Base-by-base conservation (phyloP, 2,797 vertebrate genomes). In the Sarcoramphus papa region DNA sequence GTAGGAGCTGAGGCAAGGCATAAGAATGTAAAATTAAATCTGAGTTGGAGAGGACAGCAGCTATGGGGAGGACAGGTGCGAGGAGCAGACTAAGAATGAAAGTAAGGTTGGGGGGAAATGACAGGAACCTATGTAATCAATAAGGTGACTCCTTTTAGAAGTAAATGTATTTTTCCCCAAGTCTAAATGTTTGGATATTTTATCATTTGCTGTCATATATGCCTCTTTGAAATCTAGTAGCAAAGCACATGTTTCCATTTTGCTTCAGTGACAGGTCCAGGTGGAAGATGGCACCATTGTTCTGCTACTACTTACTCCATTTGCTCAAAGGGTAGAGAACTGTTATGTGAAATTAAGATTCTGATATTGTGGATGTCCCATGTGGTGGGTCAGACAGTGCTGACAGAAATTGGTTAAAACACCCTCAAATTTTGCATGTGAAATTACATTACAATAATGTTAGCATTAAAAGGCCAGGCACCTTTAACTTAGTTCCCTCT, bases 291-390 rank as follows among this genome's bases (percentile, higher is more conserved):
- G 65, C 65, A 77, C 37, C 69, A n/a, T 88, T 94, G 47, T 88
- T 92, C 85, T 91, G 50, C 84, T 75, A 11, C 87, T 69, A 3
- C 79, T 92, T 88, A 78, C 62, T 90, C 48, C 5, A 1, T 92
- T 93, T 95, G 79, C 74, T 78, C 76, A 84, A 88, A 95, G 88
- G 79, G 88, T 93, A 97, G 92, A 95, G 45, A 96, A 88, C 27
- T 90, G 48, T 88, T 43, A 70, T 64, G 50, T 90, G 43, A 76
- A 91, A 80, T 85, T 92, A 78, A 88, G 76, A 57, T 78, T 94
- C 53, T 88, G 62, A 30, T 89, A 24, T 35, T 88, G 53, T 85
- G 57, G 48, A 57, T 93, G 76, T 92, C 90, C 59, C 37, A 12
- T 47, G 40, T 73, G 30, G 43, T 63, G 70, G 47, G 60, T 91